Percentiles rank a stretch among this genome's conserved stretches.
Conservation (phyloP, 2,113 vertebrate species). For the Platanista minor region DNA sequence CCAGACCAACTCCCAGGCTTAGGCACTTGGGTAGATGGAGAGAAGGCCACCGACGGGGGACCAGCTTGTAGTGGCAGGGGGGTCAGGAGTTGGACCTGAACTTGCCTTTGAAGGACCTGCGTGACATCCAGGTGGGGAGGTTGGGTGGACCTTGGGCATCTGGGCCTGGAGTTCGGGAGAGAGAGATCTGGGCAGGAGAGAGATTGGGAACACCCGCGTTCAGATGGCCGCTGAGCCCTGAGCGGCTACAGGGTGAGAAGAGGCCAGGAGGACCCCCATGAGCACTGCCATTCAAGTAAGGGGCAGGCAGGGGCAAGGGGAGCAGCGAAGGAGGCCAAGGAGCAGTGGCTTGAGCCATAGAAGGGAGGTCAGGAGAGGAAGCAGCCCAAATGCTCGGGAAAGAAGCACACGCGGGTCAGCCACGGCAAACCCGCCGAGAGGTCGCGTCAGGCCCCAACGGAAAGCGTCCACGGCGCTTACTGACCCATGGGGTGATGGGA, state of each 20-base stretch:
- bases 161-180: background rate
- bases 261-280: background rate
- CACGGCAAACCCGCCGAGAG: background rate
- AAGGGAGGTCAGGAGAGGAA: background rate
- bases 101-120: background rate
- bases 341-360: background rate
- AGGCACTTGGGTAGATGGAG: background rate
- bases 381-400: too few species aligned
- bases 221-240: background rate
- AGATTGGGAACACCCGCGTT: background rate
- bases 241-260: background rate
- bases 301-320: background rate
- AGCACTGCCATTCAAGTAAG: background rate
- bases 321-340: background rate
- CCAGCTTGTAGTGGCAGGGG: background rate
- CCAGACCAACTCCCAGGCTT: background rate
- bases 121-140: background rate
- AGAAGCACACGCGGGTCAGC: background rate
- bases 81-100: background rate
- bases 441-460: background rate
- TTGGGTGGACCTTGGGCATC: background rate
- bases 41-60: background rate
- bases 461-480: fast-evolving
- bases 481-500: too few species aligned
- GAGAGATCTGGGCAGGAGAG: background rate